Conservation (phyloP, 2,888 invertebrate genomes). For the Argyresthia albistria region DNA sequence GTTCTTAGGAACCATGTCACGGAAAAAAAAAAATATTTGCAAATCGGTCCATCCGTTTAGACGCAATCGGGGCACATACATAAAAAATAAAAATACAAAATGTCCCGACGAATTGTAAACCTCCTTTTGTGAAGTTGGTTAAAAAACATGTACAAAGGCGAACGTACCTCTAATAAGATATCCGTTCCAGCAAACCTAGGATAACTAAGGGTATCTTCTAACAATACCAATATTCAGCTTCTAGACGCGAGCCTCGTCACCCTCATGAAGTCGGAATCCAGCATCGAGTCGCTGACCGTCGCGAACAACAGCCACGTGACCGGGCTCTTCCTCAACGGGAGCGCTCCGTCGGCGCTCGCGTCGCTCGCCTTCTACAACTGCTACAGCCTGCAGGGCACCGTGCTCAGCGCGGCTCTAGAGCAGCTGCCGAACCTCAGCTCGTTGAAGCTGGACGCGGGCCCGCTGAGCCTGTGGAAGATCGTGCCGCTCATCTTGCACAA, state of each 20-base stretch:
- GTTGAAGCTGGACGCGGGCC: constrained; percentile 45
- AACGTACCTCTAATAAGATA: too few species aligned
- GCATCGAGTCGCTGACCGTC: constrained; percentile 40
- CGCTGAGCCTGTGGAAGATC: constrained; percentile 47
- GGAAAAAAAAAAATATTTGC: too few species aligned
- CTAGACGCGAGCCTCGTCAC: constrained; percentile 53
- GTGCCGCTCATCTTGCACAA: constrained; percentile 44
- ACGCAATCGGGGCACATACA: too few species aligned
- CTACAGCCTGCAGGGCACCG: constrained; percentile 52
- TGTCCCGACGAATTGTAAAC: too few species aligned
- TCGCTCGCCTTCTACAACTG: constrained; percentile 53
- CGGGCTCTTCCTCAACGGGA: constrained; percentile 47
- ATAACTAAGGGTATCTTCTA: background rate
- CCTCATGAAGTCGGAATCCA: constrained; percentile 43
- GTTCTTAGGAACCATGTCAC: too few species aligned
- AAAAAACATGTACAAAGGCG: too few species aligned
- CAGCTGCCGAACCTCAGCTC: constrained; percentile 36
- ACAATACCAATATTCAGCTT: constrained; percentile 30
- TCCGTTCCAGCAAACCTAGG: too few species aligned
- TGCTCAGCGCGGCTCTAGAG: constrained; percentile 42
- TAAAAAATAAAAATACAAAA: too few species aligned
- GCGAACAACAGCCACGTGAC: constrained; percentile 56
- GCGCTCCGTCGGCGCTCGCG: constrained; percentile 30
- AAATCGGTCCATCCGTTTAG: too few species aligned
- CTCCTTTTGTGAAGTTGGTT: too few species aligned